A percentile compares a stretch with the other conserved stretches of the same genome.
Conservation (phyloP, 2,113 vertebrate species). For the Fregata magnificens region DNA sequence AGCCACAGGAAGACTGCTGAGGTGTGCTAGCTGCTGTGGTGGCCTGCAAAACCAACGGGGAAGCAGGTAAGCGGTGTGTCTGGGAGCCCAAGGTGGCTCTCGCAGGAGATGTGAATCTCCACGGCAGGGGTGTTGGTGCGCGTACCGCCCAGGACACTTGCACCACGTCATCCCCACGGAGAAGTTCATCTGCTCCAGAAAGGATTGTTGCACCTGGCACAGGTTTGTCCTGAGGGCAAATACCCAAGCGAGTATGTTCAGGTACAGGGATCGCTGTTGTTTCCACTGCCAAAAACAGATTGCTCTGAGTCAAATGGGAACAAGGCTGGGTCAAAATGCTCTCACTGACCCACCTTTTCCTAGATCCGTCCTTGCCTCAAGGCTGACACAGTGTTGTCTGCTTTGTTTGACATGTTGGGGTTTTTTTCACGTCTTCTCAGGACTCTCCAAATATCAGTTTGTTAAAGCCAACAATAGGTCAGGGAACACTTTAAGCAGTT, state of each 20-base stretch:
- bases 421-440: background rate
- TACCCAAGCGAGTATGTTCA: fast-evolving
- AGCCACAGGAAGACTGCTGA: fast-evolving
- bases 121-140: fast-evolving
- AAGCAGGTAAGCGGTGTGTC: fast-evolving
- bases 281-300: background rate
- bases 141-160: fast-evolving
- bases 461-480: background rate
- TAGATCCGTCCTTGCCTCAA: background rate
- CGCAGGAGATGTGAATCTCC: fast-evolving
- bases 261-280: background rate
- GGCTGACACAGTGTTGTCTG: background rate
- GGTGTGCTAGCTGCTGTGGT: background rate
- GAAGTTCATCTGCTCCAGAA: background rate
- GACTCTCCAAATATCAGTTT: background rate
- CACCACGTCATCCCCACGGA: fast-evolving
- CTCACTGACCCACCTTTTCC: background rate
- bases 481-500: background rate
- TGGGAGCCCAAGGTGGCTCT: fast-evolving
- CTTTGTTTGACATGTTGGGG: background rate
- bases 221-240: background rate
- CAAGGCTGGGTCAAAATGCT: background rate
- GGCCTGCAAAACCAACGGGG: background rate
- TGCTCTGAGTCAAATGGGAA: fast-evolving
- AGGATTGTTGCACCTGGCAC: background rate